Base-by-base conservation (phyloP, 2,888 invertebrate species). In the Orthosia incerta region DNA sequence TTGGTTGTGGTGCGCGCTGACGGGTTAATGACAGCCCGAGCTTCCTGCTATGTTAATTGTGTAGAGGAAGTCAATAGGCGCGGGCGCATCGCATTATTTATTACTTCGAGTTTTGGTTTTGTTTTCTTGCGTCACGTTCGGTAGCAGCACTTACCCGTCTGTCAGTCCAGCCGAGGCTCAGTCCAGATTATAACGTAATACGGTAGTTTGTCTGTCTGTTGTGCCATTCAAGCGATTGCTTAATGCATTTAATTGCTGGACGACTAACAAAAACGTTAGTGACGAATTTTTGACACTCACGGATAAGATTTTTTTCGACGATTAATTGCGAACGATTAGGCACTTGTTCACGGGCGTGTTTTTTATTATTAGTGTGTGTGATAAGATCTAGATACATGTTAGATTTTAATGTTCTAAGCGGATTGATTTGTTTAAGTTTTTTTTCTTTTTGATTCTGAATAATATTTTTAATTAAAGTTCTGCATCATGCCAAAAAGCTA, bases 41-140 rank as follows among this genome's bases (percentile, higher is more conserved):
- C 93, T 96, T 96, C 96, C 96, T 95, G 96, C 94, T 92, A 92
- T 91, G 94, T 93, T 95, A 95, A 95, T 96, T 94, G 94, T 92
- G 90, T 86, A 88, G 93, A 94, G 94, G 94, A 94, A 95, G 95
- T 95, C 92, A 89, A 93, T 93, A 91, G 92, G 89, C 90, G 87
- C 89, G 89, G 84, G 87, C 91, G 92, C 94, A 93, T 94, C 94
- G 92, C 93, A 94, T 94, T 94, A 94, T 94, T 94, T 93, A 94
- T 95, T 94, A 92, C 93, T 92, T 93, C 89, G 91, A 91, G 88
- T 93, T 94, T 93, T 92, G 91, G 91, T 92, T 89, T 92, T 92
- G 90, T 93, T 93, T 89, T 89, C 87, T 90, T 91, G 89, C 91
- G 88, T 90, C 91, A 91, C 88, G 89, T 89, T 91, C 92, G 89